Conservation (phyloP, 2,797 vertebrate species). For the Caiman crocodilus region DNA sequence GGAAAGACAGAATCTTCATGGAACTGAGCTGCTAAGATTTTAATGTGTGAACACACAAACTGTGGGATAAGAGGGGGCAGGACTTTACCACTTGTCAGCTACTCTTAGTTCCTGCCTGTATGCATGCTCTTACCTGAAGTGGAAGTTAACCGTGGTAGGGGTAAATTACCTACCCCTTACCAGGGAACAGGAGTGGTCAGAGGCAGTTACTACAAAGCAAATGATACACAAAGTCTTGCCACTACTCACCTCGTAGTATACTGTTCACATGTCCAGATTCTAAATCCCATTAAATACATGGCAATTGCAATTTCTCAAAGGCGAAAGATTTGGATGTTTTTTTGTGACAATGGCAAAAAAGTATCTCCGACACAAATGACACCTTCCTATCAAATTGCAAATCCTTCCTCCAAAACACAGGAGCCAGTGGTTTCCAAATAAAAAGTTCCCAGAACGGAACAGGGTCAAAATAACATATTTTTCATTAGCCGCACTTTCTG, state of each 20-base stretch:
- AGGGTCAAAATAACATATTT: constrained; percentile 55
- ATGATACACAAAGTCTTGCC: too few species aligned
- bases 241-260: too few species aligned
- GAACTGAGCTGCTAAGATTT: neutral
- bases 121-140: too few species aligned
- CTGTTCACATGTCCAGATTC: too few species aligned
- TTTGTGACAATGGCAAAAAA: neutral
- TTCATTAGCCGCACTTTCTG: constrained; percentile 8
- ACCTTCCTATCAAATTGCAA: constrained; percentile 50
- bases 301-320: neutral
- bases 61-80: too few species aligned
- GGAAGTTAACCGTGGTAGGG: too few species aligned
- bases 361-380: neutral
- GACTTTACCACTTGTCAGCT: too few species aligned
- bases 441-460: constrained; percentile 41
- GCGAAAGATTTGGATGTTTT: constrained; percentile 24
- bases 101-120: too few species aligned
- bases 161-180: too few species aligned
- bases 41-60: neutral
- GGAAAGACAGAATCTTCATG: neutral
- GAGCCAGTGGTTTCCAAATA: constrained; percentile 30
- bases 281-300: neutral
- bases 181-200: too few species aligned
- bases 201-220: too few species aligned
- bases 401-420: constrained; percentile 23